Base-by-base conservation (phyloP, 2,888 invertebrate species). In the Eristalis tenax region DNA sequence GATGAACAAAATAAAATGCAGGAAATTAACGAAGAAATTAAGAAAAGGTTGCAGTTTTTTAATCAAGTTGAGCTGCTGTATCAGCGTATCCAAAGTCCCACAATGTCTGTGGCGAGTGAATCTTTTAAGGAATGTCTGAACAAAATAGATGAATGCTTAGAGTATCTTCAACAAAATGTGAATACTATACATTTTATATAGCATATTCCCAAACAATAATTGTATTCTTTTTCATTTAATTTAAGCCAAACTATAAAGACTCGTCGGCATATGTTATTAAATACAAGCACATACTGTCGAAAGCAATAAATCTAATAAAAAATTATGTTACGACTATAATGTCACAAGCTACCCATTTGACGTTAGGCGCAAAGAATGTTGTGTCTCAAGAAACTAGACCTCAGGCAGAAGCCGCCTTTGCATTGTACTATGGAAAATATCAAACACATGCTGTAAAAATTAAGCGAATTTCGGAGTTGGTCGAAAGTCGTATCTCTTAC, bases 361-460 rank as follows among this genome's bases (percentile, higher is more conserved):
- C 96, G 0, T 90, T 95, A 10, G 94, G 93, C 78, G 94, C 93
- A 0, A 92, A 91, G 65, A 90, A 88, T 23, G 18, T 75, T 57
- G 66, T 43, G 35, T 10, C 56, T 18, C 74, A 74, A 4, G 80
- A 66, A 4, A 89, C 90, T 10, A 94, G 94, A 15, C 91, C 92
- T 0, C 94, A 94, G 15, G 90, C 92, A 0, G 96, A 97, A 89
- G 95, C 96, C 0, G 96, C 96, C 38, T 97, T 95, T 94, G 98
- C 96, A 65, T 95, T 95, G 43, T 99, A 98, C 91, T 99, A 99
- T 91, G 99, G 99, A 0, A 98, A 98, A 93, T 99, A 99, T 92
- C 97, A 98, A 92, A 96, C 97, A 0, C 96, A 97, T n/a, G 96
- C 99, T 0, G 96, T 96, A 0, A 97, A 97, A 91, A 94, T 98